phyloP scores from a whole-genome alignment of 2,888 invertebrate genomes.

The Opisthograptis luteolata region DNA sequence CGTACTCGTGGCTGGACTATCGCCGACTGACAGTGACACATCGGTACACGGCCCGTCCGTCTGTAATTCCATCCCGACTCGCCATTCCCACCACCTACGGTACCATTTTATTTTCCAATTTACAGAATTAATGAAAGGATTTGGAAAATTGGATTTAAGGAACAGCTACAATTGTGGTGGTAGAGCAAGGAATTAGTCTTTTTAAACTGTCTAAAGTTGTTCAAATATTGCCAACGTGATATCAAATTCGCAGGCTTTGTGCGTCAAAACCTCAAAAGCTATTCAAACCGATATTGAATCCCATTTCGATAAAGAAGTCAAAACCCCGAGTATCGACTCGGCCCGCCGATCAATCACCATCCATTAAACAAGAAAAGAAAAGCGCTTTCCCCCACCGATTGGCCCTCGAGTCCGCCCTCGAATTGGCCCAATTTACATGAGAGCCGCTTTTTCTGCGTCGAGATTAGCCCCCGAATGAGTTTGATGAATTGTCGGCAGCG shows the following conservation, averaged over 20 bases:
- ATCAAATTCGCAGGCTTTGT: conserved; percentile 31
- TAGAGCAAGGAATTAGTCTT: background rate
- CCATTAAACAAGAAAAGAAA: conserved; percentile 84
- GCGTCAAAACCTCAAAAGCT: conserved; percentile 36
- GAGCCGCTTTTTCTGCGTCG: conserved; percentile 84
- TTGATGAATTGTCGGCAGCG: conserved; percentile 81
- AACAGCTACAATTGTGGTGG: conserved; percentile 4
- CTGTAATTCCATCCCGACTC: conserved; percentile 79
- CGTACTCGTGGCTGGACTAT: conserved; percentile 61
- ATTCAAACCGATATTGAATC: conserved; percentile 59
- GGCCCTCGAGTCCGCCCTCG: conserved; percentile 82
- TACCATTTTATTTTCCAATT: conserved; percentile 69
- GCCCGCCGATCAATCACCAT: conserved; percentile 82
- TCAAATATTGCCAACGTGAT: conserved; percentile 13
- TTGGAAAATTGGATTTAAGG: conserved; percentile 25
- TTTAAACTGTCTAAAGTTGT: background rate
- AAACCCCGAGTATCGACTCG: conserved; percentile 79
- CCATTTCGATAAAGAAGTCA: conserved; percentile 72
- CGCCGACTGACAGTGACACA: conserved; percentile 82
- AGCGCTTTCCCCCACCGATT: conserved; percentile 82
- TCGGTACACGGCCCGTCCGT: conserved; percentile 81
- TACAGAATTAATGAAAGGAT: conserved; percentile 58
- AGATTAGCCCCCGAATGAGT: conserved; percentile 84
- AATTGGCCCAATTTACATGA: conserved; percentile 84
- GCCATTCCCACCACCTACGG: conserved; percentile 45